Evolutionary conservation across 2,113 vertebrate genomes (phyloP).

Genomic region (Tricholaema leucomelas): DNA sequence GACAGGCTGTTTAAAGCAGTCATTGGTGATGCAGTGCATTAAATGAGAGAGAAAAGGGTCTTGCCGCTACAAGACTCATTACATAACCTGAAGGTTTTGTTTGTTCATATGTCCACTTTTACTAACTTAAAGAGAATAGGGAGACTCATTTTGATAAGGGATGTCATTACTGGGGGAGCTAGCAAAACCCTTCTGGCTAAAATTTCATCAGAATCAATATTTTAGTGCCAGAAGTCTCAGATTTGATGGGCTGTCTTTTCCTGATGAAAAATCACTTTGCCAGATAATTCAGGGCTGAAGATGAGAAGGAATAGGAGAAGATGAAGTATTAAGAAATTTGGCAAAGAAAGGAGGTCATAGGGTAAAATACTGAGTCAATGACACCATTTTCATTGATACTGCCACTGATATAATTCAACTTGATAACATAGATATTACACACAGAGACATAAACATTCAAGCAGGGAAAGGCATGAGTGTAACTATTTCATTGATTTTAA

Average conservation of each 20-base stretch:
- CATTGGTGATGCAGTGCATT: background rate
- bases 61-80: background rate
- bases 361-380: slow-evolving; percentile 42
- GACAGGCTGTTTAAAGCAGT: background rate
- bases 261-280: background rate
- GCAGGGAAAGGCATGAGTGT: slow-evolving; percentile 10
- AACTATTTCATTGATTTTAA: slow-evolving; percentile 71
- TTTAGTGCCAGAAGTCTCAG: background rate
- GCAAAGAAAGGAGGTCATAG: slow-evolving; percentile 28
- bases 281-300: background rate
- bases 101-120: background rate
- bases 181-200: background rate
- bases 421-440: slow-evolving; percentile 55
- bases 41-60: background rate
- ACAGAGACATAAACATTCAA: slow-evolving; percentile 49
- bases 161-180: background rate
- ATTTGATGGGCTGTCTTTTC: background rate
- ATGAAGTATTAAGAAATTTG: slow-evolving; percentile 25
- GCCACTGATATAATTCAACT: slow-evolving; percentile 46
- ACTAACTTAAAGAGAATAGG: background rate
- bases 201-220: background rate
- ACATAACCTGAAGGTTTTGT: background rate
- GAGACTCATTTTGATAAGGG: background rate
- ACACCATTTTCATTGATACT: slow-evolving; percentile 56
- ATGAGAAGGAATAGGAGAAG: background rate